Conservation (phyloP, 2,113 vertebrate genomes). For the Pelvicachromis taeniatus region DNA sequence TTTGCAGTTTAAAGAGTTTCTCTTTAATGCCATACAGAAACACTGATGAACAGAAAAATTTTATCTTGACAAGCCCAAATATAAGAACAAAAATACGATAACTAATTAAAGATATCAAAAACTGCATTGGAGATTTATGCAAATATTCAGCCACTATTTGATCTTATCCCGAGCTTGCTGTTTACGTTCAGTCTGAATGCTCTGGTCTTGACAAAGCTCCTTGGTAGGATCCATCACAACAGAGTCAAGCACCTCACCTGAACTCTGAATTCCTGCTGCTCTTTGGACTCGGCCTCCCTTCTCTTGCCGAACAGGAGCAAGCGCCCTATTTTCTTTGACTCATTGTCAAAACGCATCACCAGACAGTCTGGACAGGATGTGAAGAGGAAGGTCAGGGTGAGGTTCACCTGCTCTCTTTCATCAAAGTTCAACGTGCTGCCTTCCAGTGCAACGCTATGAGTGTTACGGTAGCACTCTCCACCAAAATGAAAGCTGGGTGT, state of each 20-base stretch:
- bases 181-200: neutral
- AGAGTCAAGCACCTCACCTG: neutral
- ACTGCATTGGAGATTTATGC: neutral
- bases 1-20: neutral
- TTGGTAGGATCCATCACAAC: constrained; percentile 5
- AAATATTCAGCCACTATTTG: neutral
- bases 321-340: neutral
- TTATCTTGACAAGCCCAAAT: neutral
- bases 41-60: fast-evolving
- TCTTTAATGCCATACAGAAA: neutral
- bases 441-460: neutral
- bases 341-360: constrained; percentile 10
- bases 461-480: neutral
- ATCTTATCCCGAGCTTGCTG: neutral
- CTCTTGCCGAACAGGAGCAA: constrained; percentile 25
- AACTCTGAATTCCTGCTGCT: constrained; percentile 13
- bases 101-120: neutral
- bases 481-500: neutral
- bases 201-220: constrained; percentile 11
- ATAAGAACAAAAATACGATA: neutral
- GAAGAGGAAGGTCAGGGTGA: neutral
- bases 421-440: neutral
- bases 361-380: constrained; percentile 38
- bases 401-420: neutral
- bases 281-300: neutral